Evolutionary conservation across 1,140 invertebrate genomes (phyloP), one percentile per base, ranked within the genome.

Genomic region (Charaxes varanes): DNA sequence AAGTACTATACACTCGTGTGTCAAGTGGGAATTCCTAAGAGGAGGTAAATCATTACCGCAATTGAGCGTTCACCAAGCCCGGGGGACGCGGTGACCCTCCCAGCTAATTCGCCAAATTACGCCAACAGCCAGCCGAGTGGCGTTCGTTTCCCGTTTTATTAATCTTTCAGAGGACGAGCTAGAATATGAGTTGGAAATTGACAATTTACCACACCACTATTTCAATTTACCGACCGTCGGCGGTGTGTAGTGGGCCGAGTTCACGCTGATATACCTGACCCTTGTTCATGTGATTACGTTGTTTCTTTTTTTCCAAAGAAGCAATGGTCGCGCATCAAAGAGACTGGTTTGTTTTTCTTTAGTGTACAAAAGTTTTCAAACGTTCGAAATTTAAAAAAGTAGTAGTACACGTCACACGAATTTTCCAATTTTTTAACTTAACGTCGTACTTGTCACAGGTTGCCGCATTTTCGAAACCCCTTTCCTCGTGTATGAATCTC

Each of bases 31-130:
- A 27, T 32, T 11, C 23, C 28, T 38, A 27, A 40, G 22, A 52
- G 41, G 45, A 41, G 42, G 45, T 53, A 49, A 38, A 41, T 48
- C 48, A 54, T 55, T 41, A 46, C 47, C 27, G 37, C 52, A 55
- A 62, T 62, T 59, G 46, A 54, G 48, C 43, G 30, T 27, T 34
- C 45, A 38, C 24, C 35, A 14, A n/a, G 35, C 28, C 27, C 28
- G 22, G 32, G 53, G 43, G 56, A 48, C 44, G 36, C 27, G 27
- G 17, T 37, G 45, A 44, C 56, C 53, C 60, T 56, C 52, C 38
- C 38, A 27, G 44, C 46, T 53, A 55, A 56, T 63, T 56, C 44
- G 53, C 45, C 33, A 60, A 63, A 63, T 60, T 51, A 63, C 57
- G 48, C 53, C 42, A 50, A 44, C 47, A 47, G 26, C 48, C 49